Evolutionary conservation across 2,888 invertebrate genomes (phyloP).

Genomic region (Beris morrisii): DNA sequence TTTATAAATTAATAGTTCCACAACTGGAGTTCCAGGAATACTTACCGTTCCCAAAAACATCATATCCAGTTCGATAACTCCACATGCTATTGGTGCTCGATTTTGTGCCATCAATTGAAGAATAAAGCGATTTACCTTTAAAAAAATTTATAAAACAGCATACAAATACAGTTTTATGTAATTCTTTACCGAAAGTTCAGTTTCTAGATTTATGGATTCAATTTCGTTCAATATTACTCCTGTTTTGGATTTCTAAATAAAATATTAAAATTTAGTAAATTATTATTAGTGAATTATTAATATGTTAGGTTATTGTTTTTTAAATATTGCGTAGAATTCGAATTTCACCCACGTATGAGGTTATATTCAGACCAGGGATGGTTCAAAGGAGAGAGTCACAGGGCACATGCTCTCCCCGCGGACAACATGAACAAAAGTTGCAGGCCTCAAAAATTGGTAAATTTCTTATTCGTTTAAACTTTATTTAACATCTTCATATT

Average conservation of each 20-base stretch:
- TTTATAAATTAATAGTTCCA: neutral
- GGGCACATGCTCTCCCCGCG: too few species aligned
- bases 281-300: too few species aligned
- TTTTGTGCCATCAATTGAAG: slow-evolving; percentile 45
- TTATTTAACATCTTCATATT: too few species aligned
- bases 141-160: neutral
- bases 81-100: slow-evolving; percentile 43
- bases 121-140: slow-evolving; percentile 45
- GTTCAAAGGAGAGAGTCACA: too few species aligned
- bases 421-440: too few species aligned
- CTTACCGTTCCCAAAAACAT: slow-evolving; percentile 47
- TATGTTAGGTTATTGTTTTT: too few species aligned
- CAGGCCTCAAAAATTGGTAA: too few species aligned
- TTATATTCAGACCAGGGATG: too few species aligned
- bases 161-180: neutral
- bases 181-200: slow-evolving; percentile 42
- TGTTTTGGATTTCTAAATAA: slow-evolving; percentile 46
- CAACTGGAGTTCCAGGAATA: neutral
- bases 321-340: too few species aligned
- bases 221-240: slow-evolving; percentile 44
- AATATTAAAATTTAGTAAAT: neutral
- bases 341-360: too few species aligned
- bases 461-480: too few species aligned
- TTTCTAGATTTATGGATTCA: slow-evolving; percentile 38
- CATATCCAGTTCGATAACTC: slow-evolving; percentile 48